Evolutionary conservation across 2,888 invertebrate genomes (phyloP).

Genomic region (Lypha dubia): DNA sequence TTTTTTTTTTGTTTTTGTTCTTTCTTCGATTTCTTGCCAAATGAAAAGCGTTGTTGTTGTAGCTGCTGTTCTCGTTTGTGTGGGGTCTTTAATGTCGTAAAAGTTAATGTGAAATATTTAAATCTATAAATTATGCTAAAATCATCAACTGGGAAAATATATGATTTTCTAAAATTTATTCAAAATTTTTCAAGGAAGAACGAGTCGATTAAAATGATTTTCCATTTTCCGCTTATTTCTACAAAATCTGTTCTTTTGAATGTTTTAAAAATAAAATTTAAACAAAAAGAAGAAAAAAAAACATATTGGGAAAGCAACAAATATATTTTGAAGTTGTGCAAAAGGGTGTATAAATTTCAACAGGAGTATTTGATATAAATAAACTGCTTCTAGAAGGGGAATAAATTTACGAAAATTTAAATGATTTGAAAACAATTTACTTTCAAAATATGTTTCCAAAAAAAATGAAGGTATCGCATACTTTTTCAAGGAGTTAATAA

Average conservation of each 20-base stretch:
- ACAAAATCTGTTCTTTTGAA: neutral
- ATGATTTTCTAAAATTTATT: neutral
- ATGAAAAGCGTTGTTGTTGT: neutral
- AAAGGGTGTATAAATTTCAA: conserved; percentile 63
- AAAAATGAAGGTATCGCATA: too few relatives aligned
- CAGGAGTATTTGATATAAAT: conserved; percentile 36
- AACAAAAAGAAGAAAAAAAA: too few relatives aligned
- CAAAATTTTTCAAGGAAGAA: neutral
- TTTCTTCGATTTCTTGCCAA: conserved; percentile 4
- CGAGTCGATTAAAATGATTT: neutral
- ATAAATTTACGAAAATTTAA: neutral
- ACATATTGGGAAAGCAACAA: too few relatives aligned
- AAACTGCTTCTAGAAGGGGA: neutral
- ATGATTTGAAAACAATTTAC: neutral
- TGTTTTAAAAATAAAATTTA: conserved; percentile 21
- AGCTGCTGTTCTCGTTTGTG: too few relatives aligned
- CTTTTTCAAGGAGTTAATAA: too few relatives aligned
- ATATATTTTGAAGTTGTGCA: too few relatives aligned
- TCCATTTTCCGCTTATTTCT: neutral
- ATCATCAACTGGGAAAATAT: conserved; percentile 13
- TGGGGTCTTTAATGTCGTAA: conserved; percentile 40
- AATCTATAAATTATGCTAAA: conserved; percentile 65
- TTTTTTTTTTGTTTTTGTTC: conserved; percentile 20
- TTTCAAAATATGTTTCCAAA: neutral
- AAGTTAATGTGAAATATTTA: conserved; percentile 61